Conservation (phyloP, 2,113 vertebrate genomes). For the Cheirogaleus medius region DNA sequence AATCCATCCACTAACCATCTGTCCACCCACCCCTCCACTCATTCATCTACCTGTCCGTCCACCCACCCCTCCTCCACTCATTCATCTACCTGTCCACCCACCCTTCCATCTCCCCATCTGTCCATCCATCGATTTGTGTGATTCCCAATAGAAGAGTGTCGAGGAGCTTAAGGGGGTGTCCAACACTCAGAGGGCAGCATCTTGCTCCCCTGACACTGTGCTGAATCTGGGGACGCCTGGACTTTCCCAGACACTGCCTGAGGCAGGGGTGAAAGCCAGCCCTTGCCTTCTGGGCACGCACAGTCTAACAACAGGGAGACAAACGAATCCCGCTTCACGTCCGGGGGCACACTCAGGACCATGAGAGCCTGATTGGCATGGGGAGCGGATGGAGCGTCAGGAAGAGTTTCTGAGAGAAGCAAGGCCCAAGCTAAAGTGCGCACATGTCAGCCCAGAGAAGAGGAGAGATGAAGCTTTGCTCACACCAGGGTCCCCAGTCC, state of each 20-base stretch:
- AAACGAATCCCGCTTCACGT: background rate
- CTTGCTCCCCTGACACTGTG: background rate
- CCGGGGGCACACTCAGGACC: background rate
- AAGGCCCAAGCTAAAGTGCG: accelerated
- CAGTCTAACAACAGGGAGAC: accelerated
- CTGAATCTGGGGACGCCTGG: background rate
- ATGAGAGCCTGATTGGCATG: background rate
- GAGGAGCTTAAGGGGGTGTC: background rate
- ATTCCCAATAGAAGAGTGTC: background rate
- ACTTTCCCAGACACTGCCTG: background rate
- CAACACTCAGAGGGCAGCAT: background rate
- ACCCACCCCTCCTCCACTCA: too few relatives aligned
- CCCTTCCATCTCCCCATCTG: too few relatives aligned
- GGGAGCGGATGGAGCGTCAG: accelerated
- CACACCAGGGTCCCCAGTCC: too few relatives aligned
- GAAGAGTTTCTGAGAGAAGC: background rate
- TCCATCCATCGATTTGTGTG: too few relatives aligned
- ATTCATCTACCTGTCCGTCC: too few relatives aligned
- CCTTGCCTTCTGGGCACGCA: background rate
- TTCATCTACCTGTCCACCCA: too few relatives aligned
- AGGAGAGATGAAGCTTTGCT: background rate
- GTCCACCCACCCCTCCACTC: background rate
- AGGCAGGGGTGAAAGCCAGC: too few relatives aligned
- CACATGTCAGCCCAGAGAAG: background rate
- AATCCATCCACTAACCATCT: background rate